phyloP scores from a whole-genome alignment of 2,888 invertebrate species.

The Dinocampus coccinellae region DNA sequence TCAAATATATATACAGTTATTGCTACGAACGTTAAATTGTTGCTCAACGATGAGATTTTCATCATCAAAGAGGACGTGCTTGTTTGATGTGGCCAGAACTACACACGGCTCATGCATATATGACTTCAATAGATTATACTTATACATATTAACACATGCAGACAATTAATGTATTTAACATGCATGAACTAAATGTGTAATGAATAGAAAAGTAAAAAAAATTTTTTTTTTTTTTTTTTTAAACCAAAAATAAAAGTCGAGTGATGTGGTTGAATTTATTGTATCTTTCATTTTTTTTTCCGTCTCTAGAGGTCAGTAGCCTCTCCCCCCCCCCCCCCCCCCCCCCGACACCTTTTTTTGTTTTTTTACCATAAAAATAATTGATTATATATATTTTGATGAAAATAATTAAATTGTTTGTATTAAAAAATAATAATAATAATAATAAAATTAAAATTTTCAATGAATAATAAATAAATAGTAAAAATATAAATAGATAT shows the following conservation, averaged over 20 bases:
- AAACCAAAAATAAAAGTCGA: not conserved
- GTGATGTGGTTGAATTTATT: not conserved
- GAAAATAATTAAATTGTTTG: too few species aligned
- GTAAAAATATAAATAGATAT: too few species aligned
- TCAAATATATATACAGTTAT: slow-evolving; percentile 43
- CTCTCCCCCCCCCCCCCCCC: too few species aligned
- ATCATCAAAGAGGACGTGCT: slow-evolving; percentile 57
- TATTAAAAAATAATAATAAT: too few species aligned
- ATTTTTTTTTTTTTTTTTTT: not conserved
- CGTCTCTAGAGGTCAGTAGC: too few species aligned
- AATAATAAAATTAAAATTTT: too few species aligned
- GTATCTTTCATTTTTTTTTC: too few species aligned
- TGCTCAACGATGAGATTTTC: slow-evolving; percentile 56
- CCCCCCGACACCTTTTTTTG: too few species aligned
- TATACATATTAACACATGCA: not conserved
- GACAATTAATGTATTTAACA: not conserved
- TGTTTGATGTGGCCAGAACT: slow-evolving; percentile 57
- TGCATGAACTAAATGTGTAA: not conserved
- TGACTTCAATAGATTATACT: not conserved
- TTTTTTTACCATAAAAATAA: too few species aligned
- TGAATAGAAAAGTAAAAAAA: not conserved
- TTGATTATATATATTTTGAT: too few species aligned
- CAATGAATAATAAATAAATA: too few species aligned
- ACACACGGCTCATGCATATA: not conserved
- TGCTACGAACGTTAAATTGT: slow-evolving; percentile 60